Base-by-base conservation (phyloP, 2,797 vertebrate genomes). In the Dendrocincla fuliginosa region DNA sequence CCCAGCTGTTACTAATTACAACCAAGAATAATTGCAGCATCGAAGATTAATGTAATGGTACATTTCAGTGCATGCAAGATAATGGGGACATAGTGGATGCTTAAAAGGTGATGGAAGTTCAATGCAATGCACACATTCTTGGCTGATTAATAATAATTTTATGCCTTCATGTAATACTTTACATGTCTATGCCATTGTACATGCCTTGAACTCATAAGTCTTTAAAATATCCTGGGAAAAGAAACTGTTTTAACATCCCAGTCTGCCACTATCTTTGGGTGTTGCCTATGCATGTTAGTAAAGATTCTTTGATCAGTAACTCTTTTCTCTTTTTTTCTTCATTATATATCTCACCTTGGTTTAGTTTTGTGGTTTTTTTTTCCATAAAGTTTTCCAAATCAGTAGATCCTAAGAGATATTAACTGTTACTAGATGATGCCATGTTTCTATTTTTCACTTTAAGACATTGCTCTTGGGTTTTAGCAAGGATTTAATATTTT, bases 1-100 rank as follows among this genome's bases (percentile, higher is more conserved):
- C 64, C 41, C 91, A 92, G 93, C 71, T 93, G 90, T 87, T 93
- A 52, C 59, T 89, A 83, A 91, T 95, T 90, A 84, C 44, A 76
- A 17, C 46, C 37, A 73, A 52, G 67, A 87, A 69, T 81, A 88
- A n/a, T n/a, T n/a, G n/a, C 68, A 85, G 32, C 41, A 32, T 16
- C 0, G 0, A 68, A 83, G 65, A 87, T 91, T 41, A 92, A 47
- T 28, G 19, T 67, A 84, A 82, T 64, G 0, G 0, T 69, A 60
- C 30, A 14, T 87, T 70, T 92, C 60, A 35, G 30, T 85, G 68
- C 20, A 32, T 24, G 13, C 33, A 71, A 37, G 22, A 56, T 47
- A 67, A 83, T 82, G 65, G 88, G 56, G 84, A 61, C 14, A 44
- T 5, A 80, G 49, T 63, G 47, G 42, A 32, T 71, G 49, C 28